A percentile compares a stretch with the other conserved stretches of the same genome.
These are phyloP conservation scores for Axinella damicornis DNA, from an alignment of 37 sponge, comb jelly and placozoan species.

Conservation along the genomic window DNA sequence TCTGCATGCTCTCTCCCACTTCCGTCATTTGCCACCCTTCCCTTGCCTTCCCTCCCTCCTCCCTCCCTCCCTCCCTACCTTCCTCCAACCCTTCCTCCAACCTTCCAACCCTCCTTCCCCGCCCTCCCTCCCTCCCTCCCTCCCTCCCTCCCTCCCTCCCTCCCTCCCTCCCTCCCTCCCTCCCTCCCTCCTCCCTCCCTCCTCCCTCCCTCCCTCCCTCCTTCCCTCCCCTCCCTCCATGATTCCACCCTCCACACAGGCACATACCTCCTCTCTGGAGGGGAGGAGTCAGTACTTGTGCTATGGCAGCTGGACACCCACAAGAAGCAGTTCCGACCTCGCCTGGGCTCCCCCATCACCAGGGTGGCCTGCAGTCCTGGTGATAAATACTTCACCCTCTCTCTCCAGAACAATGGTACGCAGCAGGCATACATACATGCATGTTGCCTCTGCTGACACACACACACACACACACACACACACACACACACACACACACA, in stretches of 20 bases:
- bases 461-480: no score
- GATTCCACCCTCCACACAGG: slow-evolving; percentile 42
- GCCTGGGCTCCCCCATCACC: slow-evolving; percentile 77
- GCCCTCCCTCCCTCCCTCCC: slow-evolving; percentile 3
- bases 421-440: no score
- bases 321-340: slow-evolving; percentile 77
- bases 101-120: not conserved
- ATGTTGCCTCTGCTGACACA: no score
- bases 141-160: not conserved
- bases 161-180: not conserved
- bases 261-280: slow-evolving; percentile 89
- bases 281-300: slow-evolving; percentile 91
- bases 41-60: no score
- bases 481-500: no score
- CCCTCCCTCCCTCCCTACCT: not conserved
- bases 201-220: not conserved
- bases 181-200: not conserved
- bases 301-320: slow-evolving; percentile 85
- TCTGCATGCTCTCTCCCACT: not conserved
- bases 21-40: not conserved
- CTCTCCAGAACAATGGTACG: slow-evolving; percentile 75
- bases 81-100: not conserved
- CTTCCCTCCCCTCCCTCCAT: not conserved
- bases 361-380: slow-evolving; percentile 57
- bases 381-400: slow-evolving; percentile 65